Evolutionary conservation across 2,888 invertebrate genomes (phyloP).

Genomic region (Danaus chrysippus): DNA sequence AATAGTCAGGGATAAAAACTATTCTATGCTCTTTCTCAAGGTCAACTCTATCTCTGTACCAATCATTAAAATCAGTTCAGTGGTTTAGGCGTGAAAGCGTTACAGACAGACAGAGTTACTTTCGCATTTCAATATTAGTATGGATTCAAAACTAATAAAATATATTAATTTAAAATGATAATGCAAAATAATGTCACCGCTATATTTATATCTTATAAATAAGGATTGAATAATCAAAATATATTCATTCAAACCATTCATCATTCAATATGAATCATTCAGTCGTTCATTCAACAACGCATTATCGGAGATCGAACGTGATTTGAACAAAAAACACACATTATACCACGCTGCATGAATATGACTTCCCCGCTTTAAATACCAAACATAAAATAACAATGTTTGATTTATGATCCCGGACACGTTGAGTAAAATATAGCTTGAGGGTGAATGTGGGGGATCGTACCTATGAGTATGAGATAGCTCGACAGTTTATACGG

Average conservation of each 20-base stretch:
- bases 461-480: not conserved
- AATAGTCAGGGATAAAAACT: too few species aligned
- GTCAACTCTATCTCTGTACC: too few species aligned
- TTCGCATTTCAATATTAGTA: too few species aligned
- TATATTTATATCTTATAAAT: too few species aligned
- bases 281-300: conserved; percentile 25
- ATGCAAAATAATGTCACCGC: too few species aligned
- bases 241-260: not conserved
- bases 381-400: conserved; percentile 45
- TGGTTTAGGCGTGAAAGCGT: too few species aligned
- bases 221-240: not conserved
- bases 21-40: too few species aligned
- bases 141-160: too few species aligned
- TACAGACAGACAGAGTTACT: too few species aligned
- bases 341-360: conserved; percentile 59
- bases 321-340: conserved; percentile 37
- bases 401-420: conserved; percentile 62
- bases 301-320: conserved; percentile 33
- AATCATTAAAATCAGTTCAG: too few species aligned
- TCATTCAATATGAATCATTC: not conserved
- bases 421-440: conserved; percentile 53
- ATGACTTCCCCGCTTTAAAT: conserved; percentile 52
- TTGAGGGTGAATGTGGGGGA: conserved; percentile 35
- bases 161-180: too few species aligned
- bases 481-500: not conserved